Conservation (phyloP, 2,888 invertebrate genomes). For the Phorcus lineatus region DNA sequence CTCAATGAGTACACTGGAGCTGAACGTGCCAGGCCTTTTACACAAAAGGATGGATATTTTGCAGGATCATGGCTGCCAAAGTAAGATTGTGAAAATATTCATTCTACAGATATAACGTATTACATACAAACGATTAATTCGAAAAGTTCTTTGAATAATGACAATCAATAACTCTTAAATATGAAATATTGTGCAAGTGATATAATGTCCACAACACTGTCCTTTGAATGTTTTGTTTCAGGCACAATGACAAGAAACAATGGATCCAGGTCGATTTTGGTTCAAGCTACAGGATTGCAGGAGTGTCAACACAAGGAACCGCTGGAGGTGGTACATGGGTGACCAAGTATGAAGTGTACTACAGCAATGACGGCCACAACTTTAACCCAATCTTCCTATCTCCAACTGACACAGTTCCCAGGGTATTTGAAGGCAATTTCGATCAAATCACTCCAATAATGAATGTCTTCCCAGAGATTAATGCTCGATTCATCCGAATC, state of each 20-base stretch:
- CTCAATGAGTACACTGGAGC: constrained; percentile 52
- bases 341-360: constrained; percentile 47
- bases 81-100: constrained; percentile 33
- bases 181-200: no score
- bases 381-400: constrained; percentile 44
- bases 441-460: constrained; percentile 51
- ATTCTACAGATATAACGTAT: background rate
- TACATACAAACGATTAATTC: no score
- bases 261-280: constrained; percentile 57
- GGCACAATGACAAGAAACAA: constrained; percentile 49
- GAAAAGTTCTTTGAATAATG: no score
- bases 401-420: constrained; percentile 41
- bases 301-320: constrained; percentile 52
- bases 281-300: constrained; percentile 46
- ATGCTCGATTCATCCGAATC: constrained; percentile 52
- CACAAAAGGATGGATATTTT: constrained; percentile 55
- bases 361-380: constrained; percentile 50
- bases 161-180: no score
- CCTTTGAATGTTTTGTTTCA: constrained; percentile 25
- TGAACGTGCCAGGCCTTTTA: constrained; percentile 56
- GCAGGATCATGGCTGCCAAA: constrained; percentile 61
- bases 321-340: constrained; percentile 55
- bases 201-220: no score
- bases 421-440: constrained; percentile 51
- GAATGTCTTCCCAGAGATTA: constrained; percentile 48